Conservation (phyloP, 2,797 vertebrate species). For the Oreochromis mossambicus region DNA sequence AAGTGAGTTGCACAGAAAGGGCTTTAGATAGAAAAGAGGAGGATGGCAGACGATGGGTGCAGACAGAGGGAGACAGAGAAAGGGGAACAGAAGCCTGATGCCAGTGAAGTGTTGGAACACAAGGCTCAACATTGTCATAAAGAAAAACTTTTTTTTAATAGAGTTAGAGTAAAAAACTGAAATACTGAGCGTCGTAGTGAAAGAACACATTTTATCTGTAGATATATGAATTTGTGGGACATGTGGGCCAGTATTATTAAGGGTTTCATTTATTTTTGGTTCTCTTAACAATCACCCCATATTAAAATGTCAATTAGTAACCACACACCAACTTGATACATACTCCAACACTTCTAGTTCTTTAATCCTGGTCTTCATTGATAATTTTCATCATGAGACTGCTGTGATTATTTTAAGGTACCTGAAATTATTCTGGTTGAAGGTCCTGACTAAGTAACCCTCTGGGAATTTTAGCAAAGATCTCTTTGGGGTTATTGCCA, state of each 20-base stretch:
- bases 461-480: constrained; percentile 27
- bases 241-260: neutral
- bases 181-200: neutral
- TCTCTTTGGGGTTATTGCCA: constrained; percentile 35
- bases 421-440: neutral
- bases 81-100: neutral
- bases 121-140: neutral
- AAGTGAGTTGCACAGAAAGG: neutral
- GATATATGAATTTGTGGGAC: neutral
- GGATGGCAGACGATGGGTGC: constrained; percentile 4
- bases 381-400: neutral
- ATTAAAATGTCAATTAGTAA: neutral
- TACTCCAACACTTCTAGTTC: neutral
- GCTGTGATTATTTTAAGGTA: neutral
- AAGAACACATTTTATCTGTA: neutral
- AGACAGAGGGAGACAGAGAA: constrained; percentile 39
- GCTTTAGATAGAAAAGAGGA: neutral
- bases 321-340: neutral
- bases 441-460: constrained; percentile 9
- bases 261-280: neutral
- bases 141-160: neutral
- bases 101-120: neutral
- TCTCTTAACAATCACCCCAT: neutral
- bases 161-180: neutral
- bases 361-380: constrained; percentile 11